Evolutionary conservation across 2,797 vertebrate species (phyloP).

Genomic region (Bryconaethiops microstoma): DNA sequence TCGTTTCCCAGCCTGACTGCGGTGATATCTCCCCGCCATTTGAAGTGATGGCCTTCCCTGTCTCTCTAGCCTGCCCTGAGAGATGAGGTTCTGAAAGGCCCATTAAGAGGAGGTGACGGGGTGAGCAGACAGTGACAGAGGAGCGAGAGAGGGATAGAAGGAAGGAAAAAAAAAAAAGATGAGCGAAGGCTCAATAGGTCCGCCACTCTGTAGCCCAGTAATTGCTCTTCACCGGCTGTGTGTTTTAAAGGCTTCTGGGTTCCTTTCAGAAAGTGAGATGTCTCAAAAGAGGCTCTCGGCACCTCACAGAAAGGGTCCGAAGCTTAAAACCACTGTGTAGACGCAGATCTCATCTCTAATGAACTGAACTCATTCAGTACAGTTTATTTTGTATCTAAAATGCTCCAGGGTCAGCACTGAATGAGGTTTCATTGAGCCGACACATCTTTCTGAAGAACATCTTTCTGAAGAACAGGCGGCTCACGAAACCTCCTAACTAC

Average conservation of each 20-base stretch:
- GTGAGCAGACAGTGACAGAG: background rate
- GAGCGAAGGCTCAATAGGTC: background rate
- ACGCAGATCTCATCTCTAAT: background rate
- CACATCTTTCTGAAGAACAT: no score
- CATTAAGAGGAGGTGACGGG: conserved; percentile 25
- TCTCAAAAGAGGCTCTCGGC: background rate
- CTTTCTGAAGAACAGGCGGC: no score
- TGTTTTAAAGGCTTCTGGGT: conserved; percentile 15
- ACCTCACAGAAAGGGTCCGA: background rate
- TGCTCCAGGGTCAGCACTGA: background rate
- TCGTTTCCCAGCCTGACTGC: background rate
- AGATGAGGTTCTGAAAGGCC: conserved; percentile 16
- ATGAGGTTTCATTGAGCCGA: no score
- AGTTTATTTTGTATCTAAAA: background rate
- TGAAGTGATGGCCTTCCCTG: background rate
- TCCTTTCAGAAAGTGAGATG: background rate
- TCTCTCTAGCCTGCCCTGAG: background rate
- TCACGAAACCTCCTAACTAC: no score
- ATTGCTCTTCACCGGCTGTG: background rate
- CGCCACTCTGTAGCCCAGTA: background rate
- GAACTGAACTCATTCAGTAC: background rate
- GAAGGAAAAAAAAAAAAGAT: background rate
- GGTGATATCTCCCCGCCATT: background rate
- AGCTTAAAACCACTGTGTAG: background rate
- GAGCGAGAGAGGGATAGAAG: background rate